These are phyloP conservation scores for Ophion costatus DNA, from an alignment of 2,888 invertebrate genomes.

Conservation along the genomic window DNA sequence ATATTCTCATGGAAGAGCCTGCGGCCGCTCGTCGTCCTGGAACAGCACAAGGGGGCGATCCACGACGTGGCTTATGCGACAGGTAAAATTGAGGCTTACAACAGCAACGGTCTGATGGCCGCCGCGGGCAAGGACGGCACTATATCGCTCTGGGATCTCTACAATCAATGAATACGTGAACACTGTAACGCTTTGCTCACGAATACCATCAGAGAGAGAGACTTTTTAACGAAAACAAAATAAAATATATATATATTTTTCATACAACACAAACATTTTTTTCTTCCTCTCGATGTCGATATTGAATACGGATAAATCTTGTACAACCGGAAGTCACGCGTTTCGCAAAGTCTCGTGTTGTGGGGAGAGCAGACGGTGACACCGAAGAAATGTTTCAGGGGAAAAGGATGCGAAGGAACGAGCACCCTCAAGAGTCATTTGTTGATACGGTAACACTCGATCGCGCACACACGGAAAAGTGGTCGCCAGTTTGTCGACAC, in stretches of 20 bases:
- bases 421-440: not conserved
- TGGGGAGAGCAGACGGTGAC: too few relatives aligned
- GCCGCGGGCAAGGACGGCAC: constrained; percentile 90
- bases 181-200: not conserved
- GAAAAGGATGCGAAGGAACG: not conserved
- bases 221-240: constrained; percentile 46
- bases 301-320: not conserved
- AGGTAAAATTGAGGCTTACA: constrained; percentile 88
- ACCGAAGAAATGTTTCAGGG: too few relatives aligned
- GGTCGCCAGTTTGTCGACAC: too few relatives aligned
- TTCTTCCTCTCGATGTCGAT: constrained; percentile 7
- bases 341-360: too few relatives aligned
- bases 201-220: not conserved
- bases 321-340: too few relatives aligned
- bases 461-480: not conserved
- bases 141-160: constrained; percentile 92
- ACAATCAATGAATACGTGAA: constrained; percentile 84
- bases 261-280: constrained; percentile 58
- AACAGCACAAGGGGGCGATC: constrained; percentile 89
- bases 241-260: constrained; percentile 63
- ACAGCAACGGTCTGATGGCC: constrained; percentile 90
- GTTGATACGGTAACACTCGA: not conserved
- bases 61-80: constrained; percentile 90
- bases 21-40: constrained; percentile 89
- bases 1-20: constrained; percentile 92